A percentile compares a stretch with the other conserved stretches of the same genome.
These are phyloP conservation scores for Cyprinodon variegatus DNA, from an alignment of 2,113 vertebrate species.

Conservation along the genomic window DNA sequence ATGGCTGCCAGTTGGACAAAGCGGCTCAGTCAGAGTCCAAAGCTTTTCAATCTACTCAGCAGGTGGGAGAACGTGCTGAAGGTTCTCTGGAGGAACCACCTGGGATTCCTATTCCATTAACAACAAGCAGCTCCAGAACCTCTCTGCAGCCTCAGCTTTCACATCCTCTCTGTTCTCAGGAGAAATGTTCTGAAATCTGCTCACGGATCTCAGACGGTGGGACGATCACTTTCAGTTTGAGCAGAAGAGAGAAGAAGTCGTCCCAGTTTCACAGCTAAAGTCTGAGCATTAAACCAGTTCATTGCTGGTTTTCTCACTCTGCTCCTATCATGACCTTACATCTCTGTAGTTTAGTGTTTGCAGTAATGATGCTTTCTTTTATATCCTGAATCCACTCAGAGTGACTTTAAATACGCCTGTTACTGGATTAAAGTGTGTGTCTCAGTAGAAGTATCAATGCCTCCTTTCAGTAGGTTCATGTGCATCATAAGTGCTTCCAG, in stretches of 20 bases:
- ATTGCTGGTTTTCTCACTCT: background rate
- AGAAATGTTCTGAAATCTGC: background rate
- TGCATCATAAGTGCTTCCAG: background rate
- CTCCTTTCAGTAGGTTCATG: background rate
- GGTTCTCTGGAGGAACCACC: background rate
- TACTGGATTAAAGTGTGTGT: background rate
- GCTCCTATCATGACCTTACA: background rate
- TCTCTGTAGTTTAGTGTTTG: background rate
- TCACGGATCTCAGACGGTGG: background rate
- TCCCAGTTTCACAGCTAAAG: background rate
- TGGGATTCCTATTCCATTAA: background rate
- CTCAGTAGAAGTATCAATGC: no score
- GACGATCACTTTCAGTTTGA: background rate
- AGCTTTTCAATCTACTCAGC: background rate
- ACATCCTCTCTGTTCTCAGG: background rate
- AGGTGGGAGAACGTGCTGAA: background rate
- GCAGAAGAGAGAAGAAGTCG: background rate
- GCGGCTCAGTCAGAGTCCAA: background rate
- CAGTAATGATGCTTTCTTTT: background rate
- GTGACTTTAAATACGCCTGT: background rate
- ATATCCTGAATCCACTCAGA: background rate
- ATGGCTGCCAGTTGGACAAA: background rate
- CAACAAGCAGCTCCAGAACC: background rate
- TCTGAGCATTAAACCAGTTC: background rate
- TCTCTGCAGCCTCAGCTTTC: background rate